Percentiles rank a stretch among this genome's conserved stretches.
Conservation (phyloP, 92 coral and sea anemone genomes). For the Actinernus sp. region DNA sequence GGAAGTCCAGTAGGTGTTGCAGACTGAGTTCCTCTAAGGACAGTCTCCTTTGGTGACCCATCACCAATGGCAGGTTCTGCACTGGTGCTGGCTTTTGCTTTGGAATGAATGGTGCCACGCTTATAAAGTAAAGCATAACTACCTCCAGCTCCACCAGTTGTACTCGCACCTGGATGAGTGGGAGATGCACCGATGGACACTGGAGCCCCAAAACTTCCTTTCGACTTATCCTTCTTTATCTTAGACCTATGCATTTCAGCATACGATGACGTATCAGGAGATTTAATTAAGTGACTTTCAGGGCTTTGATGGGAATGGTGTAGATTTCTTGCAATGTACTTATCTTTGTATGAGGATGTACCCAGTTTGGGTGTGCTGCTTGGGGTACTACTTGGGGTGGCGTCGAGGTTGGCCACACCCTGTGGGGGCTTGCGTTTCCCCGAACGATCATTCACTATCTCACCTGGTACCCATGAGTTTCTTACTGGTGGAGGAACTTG, state of each 20-base stretch:
- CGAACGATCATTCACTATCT: constrained; percentile 77
- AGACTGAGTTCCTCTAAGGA: constrained; percentile 72
- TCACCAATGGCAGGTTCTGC: constrained; percentile 83
- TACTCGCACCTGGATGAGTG: constrained; percentile 1
- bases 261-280: constrained; percentile 72
- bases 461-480: constrained; percentile 93
- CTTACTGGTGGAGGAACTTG: constrained; percentile 80
- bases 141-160: constrained; percentile 61
- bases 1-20: constrained; percentile 79
- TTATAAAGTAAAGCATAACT: constrained; percentile 87
- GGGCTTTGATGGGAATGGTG: constrained; percentile 61
- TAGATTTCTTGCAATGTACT: constrained; percentile 70
- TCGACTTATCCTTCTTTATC: constrained; percentile 80
- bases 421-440: constrained; percentile 56
- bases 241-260: constrained; percentile 91
- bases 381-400: constrained; percentile 49
- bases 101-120: constrained; percentile 79
- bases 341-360: constrained; percentile 79
- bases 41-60: constrained; percentile 61
- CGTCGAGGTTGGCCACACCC: constrained; percentile 30
- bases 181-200: constrained; percentile 13
- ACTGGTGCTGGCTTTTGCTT: constrained; percentile 80
- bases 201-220: constrained; percentile 43
- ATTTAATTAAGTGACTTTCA: constrained; percentile 33
- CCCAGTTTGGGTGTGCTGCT: constrained; percentile 58